Evolutionary conservation across 2,888 invertebrate genomes (phyloP), one percentile per base, ranked within the genome.

Genomic region (Dynastes hyllus): DNA sequence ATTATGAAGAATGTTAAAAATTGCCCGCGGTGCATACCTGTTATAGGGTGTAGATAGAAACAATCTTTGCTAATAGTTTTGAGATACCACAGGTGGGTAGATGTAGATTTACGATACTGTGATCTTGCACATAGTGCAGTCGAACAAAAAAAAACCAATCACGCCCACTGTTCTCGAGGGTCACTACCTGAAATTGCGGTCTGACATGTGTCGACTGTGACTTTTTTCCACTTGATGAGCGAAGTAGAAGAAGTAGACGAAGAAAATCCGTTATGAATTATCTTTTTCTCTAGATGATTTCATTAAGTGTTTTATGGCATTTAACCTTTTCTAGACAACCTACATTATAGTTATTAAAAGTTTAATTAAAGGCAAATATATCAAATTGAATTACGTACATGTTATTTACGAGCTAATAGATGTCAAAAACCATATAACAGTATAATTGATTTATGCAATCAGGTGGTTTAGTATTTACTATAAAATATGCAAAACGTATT

Each of bases 31-130:
- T 40, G 9, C 45, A 40, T 61, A 73, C 27, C 73, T 73, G 61
- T 58, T 61, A 16, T 73, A 27, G 45, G 73, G 29, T 22, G 45
- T 61, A 58, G 37, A 40, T 61, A 61, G 61, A 61, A 73, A 73
- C 27, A 71, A 79, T 76, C 53, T 76, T 70, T 61, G 79, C 81
- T 81, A 81, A 81, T 81, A 80, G 81, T 81, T 81, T 79, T 77
- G 76, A 81, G 78, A 80, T 81, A 80, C 82, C 80, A 79, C 81
- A 80, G 81, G 82, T 82, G 82, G 81, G 82, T 81, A 66, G 79
- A 80, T 79, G 81, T 79, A 82, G 82, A 82, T 82, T 82, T 82
- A 82, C 81, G 82, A 82, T 81, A 81, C 78, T 63, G 71, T 32
- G 78, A 73, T 75, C 66, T 71, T 66, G 65, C 65, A 73, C 55